These are phyloP conservation scores for Schizotus pectinicornis DNA, from an alignment of 2,888 invertebrate genomes.

Conservation along the genomic window DNA sequence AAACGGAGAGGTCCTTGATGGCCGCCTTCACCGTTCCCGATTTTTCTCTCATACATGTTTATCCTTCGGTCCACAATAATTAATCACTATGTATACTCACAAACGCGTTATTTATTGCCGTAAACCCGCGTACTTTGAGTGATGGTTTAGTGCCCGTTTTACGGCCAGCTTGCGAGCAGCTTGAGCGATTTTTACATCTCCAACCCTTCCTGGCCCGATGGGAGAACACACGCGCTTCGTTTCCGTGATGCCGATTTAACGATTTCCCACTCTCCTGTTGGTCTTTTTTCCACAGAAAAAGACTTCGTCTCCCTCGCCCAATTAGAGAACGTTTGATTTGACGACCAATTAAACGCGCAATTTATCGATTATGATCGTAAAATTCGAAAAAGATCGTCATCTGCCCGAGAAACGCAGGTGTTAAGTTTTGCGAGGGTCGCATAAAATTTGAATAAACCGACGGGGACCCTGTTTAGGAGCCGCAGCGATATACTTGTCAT, in stretches of 20 bases:
- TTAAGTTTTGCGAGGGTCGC: too few relatives aligned
- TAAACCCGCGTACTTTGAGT: constrained; percentile 34
- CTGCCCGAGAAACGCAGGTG: too few relatives aligned
- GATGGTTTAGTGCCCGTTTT: constrained; percentile 41
- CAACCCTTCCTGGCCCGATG: constrained; percentile 24
- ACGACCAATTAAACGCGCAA: too few relatives aligned
- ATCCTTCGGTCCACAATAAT: constrained; percentile 7
- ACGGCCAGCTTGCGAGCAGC: constrained; percentile 51
- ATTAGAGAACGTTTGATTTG: too few relatives aligned
- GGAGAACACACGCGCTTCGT: constrained; percentile 15
- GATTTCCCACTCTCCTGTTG: constrained; percentile 12
- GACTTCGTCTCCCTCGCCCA: too few relatives aligned
- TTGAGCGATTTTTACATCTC: constrained; percentile 34
- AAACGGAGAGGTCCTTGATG: too few relatives aligned
- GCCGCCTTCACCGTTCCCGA: too few relatives aligned
- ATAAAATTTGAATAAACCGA: constrained; percentile 7
- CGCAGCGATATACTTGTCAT: constrained; percentile 29
- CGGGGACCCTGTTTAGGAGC: background rate
- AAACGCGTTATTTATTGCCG: constrained; percentile 33
- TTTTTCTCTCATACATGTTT: too few relatives aligned
- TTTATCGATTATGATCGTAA: too few relatives aligned
- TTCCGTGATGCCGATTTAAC: background rate
- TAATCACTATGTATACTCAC: constrained; percentile 20
- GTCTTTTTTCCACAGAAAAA: too few relatives aligned
- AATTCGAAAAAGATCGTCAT: too few relatives aligned